Evolutionary conservation across 1,140 invertebrate species (phyloP).

Genomic region (Tetramorium simillimum): DNA sequence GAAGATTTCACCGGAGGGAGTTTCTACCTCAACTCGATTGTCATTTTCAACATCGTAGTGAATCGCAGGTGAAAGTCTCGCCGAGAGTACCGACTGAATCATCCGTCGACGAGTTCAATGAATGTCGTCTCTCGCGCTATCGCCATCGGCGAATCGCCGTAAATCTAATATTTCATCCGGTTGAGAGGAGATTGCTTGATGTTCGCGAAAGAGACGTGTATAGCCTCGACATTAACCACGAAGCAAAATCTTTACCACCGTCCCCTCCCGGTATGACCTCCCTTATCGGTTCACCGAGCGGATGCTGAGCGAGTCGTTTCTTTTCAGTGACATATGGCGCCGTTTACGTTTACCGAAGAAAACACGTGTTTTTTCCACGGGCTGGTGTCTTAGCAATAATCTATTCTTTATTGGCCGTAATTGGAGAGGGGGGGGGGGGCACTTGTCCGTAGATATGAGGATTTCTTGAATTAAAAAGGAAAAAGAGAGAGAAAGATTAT

Average conservation of each 20-base stretch:
- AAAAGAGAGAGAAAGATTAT: not conserved
- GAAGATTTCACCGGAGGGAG: slow-evolving; percentile 19
- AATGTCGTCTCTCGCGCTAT: not conserved
- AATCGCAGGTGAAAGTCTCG: slow-evolving; percentile 27
- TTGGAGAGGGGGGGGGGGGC: not conserved
- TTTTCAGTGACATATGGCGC: slow-evolving; percentile 33
- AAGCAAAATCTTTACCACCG: slow-evolving; percentile 32
- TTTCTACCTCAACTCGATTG: not conserved
- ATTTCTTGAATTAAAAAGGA: not conserved
- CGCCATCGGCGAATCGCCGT: not conserved
- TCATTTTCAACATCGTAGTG: not conserved
- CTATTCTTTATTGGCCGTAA: not conserved
- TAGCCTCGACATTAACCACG: slow-evolving; percentile 74
- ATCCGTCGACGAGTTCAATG: not conserved
- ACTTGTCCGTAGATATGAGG: not conserved
- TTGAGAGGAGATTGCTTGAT: not conserved
- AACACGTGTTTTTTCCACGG: slow-evolving; percentile 23
- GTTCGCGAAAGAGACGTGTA: not conserved
- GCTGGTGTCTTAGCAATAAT: slow-evolving; percentile 22
- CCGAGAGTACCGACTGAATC: not conserved
- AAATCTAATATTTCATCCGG: not conserved
- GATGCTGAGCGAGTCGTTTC: slow-evolving; percentile 43
- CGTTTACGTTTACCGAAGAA: slow-evolving; percentile 53
- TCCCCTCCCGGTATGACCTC: slow-evolving; percentile 74
- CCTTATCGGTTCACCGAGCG: slow-evolving; percentile 69